Evolutionary conservation across 2,797 vertebrate species (phyloP).

Genomic region (Fistularia tabacaria): DNA sequence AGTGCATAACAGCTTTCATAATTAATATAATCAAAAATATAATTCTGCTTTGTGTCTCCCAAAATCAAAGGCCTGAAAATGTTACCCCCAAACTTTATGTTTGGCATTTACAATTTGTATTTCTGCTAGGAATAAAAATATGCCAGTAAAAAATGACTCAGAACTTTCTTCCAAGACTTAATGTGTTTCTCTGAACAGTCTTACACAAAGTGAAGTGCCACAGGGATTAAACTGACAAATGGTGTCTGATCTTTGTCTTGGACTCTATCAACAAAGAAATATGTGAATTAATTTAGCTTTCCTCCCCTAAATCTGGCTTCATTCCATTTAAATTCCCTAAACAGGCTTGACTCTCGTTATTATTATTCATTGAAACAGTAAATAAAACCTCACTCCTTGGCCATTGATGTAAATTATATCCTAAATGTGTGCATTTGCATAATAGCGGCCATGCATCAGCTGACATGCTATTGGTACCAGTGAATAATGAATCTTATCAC

Average conservation of each 20-base stretch:
- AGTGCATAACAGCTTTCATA: too few species aligned
- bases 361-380: slow-evolving; percentile 59
- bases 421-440: slow-evolving; percentile 57
- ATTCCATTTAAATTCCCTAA: slow-evolving; percentile 35
- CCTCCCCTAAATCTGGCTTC: slow-evolving; percentile 20
- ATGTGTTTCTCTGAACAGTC: slow-evolving; percentile 15
- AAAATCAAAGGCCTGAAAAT: too few species aligned
- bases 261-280: slow-evolving; percentile 29
- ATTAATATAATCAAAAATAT: too few species aligned
- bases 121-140: too few species aligned
- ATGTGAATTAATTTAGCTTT: slow-evolving; percentile 46
- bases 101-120: too few species aligned
- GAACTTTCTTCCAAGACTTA: slow-evolving; percentile 7
- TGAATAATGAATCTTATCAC: slow-evolving; percentile 54
- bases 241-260: slow-evolving; percentile 42
- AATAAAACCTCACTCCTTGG: slow-evolving; percentile 52
- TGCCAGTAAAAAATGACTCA: too few species aligned
- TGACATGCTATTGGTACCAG: slow-evolving; percentile 33
- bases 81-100: too few species aligned
- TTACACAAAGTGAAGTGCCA: slow-evolving; percentile 9
- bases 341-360: slow-evolving; percentile 35
- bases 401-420: slow-evolving; percentile 47
- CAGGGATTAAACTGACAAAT: slow-evolving; percentile 42
- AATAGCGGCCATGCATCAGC: slow-evolving; percentile 47
- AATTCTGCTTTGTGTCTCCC: too few species aligned